A percentile compares a stretch with the other conserved stretches of the same genome.
phyloP scores from a whole-genome alignment of 2,888 invertebrate species.

The Cordilura impudica region DNA sequence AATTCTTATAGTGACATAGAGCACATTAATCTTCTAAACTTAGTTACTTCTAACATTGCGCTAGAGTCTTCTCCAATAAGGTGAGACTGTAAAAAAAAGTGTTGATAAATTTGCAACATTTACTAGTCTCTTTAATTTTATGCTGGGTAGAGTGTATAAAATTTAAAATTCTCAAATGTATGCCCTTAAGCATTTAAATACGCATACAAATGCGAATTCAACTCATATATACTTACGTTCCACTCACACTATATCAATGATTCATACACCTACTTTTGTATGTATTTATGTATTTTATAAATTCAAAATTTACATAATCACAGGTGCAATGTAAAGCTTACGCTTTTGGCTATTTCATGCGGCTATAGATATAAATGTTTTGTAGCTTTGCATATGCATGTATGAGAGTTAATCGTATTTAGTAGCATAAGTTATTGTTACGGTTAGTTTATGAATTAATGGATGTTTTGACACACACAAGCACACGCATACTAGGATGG shows the following conservation, averaged over 20 bases:
- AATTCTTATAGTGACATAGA: too few relatives aligned
- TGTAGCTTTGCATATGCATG: constrained; percentile 1
- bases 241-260: constrained; percentile 9
- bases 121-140: neutral
- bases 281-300: constrained; percentile 8
- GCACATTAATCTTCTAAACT: too few relatives aligned
- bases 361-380: constrained; percentile 34
- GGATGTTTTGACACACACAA: constrained; percentile 20
- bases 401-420: constrained; percentile 40
- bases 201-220: neutral
- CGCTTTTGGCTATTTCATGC: constrained; percentile 51
- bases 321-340: constrained; percentile 58
- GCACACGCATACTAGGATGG: too few relatives aligned
- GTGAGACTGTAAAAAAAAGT: too few relatives aligned
- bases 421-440: constrained; percentile 47
- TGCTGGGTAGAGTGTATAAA: neutral
- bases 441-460: constrained; percentile 56
- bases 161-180: constrained; percentile 12
- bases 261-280: neutral
- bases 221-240: neutral
- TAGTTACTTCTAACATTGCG: too few relatives aligned
- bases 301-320: constrained; percentile 61
- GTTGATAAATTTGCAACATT: too few relatives aligned
- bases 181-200: neutral
- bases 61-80: too few relatives aligned